Evolutionary conservation across 2,888 invertebrate species (phyloP), one percentile per base, ranked within the genome.

Genomic region (Lamproptera curius): DNA sequence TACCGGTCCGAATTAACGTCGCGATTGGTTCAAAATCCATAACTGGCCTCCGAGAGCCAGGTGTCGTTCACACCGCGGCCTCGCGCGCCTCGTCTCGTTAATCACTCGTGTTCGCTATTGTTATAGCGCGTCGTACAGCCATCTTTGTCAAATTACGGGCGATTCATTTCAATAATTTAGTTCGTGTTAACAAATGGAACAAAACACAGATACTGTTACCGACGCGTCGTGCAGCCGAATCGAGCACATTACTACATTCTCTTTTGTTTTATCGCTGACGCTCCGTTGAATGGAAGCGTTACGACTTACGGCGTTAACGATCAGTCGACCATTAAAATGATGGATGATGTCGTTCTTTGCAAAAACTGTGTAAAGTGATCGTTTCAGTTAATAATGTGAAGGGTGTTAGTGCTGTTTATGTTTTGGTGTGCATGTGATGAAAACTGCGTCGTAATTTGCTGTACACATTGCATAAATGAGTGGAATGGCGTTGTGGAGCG

Each of bases 31-130:
- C 76, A 86, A 85, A 86, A 87, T 86, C 85, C 86, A 86, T 86
- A 86, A 85, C 85, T 86, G 86, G 86, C 86, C 86, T 83, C 85
- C 71, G 75, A 76, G 80, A 82, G 83, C 86, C 87, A 87, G 87
- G 88, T 88, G 87, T 88, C 87, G 87, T 88, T 88, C 87, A 88
- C 88, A 88, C 87, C 86, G 87, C 86, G 87, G 86, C 87, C 84
- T 84, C 85, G 85, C 85, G 85, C 66, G 66, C 81, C 84, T 84
- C 84, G 84, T 84, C 86, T 86, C 85, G 83, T 85, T 84, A 87
- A 85, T 85, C 85, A 85, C 81, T 81, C 85, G 81, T 79, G 79
- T 79, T 80, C 80, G 81, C 84, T 86, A 85, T 85, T 86, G 86
- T 85, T 83, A 80, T 76, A 80, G 75, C 76, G 81, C 83, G 76